Base-by-base conservation (phyloP, 2,797 vertebrate species). In the Phoebastria nigripes region DNA sequence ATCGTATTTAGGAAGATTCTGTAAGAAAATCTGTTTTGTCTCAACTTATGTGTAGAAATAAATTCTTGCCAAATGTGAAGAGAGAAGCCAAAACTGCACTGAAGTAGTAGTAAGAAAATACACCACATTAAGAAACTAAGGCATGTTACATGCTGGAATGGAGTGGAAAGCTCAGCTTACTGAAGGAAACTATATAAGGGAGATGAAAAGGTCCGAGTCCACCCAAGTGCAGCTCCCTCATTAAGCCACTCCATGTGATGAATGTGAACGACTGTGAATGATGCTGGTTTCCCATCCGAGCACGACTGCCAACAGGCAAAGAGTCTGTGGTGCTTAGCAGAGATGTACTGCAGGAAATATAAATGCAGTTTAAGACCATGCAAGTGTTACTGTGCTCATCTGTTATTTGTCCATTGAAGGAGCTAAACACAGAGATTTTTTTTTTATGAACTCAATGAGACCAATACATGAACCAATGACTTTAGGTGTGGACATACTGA, bases 191-290 rank as follows among this genome's bases (percentile, higher is more conserved):
- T 31, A 26, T 3, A 2, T 16, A 37, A 74, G 72, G 29, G 56
- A 82, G 56, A 62, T 28, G 39, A 82, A 66, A 71, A 41, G 51
- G 37, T 77, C 41, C 0, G 4, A 55, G 81, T 65, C 47, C 42
- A 42, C 42, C 31, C 37, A n/a, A 70, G 84, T 10, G 17, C 70
- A 81, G 49, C 54, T 55, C 46, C 20, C 42, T 62, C 49, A 15
- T 35, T 54, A 46, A 91, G 52, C 26, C 33, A 18, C 26, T 54
- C 58, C 31, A 47, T 2, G 33, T 66, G 42, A 61, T 11, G 35
- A 47, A 78, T 0, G 9, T 2, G 14, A 85, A 33, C 1, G 3
- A 46, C 0, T 0, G 9, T 1, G 14, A 85, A 26, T 1, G 2
- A 46, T 0, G 3, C 18, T 26, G 49, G 42, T 42, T 56, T 76